Percentiles rank a stretch among this genome's conserved stretches.
Conservation (phyloP, 2,113 vertebrate species). For the Pedionomus torquatus region DNA sequence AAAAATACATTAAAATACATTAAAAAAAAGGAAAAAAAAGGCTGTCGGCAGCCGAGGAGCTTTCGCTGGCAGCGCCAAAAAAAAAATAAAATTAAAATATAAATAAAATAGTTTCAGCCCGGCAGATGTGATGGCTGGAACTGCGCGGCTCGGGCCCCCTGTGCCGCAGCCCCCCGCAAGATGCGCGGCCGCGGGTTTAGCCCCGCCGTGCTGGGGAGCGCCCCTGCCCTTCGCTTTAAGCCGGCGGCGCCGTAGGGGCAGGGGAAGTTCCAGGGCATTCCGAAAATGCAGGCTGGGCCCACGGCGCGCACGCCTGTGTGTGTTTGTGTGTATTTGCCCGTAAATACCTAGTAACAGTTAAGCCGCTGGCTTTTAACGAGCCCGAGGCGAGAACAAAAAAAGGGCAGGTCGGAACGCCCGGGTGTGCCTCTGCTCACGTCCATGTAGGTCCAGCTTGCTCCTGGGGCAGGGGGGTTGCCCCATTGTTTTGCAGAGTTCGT, state of each 20-base stretch:
- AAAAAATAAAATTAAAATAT: too few species aligned
- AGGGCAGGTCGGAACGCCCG: not conserved
- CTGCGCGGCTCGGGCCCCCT: not conserved
- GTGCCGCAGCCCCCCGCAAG: not conserved
- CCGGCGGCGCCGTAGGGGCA: not conserved
- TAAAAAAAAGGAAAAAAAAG: not conserved
- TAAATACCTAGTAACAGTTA: not conserved
- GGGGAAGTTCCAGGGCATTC: not conserved
- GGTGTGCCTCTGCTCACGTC: rapidly evolving
- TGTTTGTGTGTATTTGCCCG: not conserved
- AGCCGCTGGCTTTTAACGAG: not conserved
- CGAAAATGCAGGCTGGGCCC: constrained; percentile 1
- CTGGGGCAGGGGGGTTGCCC: not conserved
- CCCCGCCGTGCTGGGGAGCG: not conserved
- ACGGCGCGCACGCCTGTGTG: not conserved
- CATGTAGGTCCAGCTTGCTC: rapidly evolving
- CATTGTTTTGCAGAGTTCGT: not conserved
- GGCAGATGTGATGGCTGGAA: not conserved
- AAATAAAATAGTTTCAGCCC: not conserved
- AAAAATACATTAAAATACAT: too few species aligned
- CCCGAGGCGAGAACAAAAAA: not conserved
- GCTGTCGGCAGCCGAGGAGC: not conserved
- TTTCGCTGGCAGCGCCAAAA: not conserved
- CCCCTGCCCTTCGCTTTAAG: not conserved
- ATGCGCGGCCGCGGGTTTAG: not conserved